Evolutionary conservation across 1,140 invertebrate genomes (phyloP).

Genomic region (Melanaphis sacchari): DNA sequence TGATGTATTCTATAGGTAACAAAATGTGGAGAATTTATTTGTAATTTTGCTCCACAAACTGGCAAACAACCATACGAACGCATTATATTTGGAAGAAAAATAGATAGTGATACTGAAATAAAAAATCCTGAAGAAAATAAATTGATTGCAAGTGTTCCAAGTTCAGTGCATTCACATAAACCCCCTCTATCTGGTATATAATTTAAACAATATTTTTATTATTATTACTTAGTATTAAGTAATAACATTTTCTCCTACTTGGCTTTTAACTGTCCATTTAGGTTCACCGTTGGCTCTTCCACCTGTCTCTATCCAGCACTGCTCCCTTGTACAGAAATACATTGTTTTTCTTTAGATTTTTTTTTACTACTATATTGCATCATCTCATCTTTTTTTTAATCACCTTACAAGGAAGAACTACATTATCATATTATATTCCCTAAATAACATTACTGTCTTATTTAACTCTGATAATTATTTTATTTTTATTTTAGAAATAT

Average conservation of each 20-base stretch:
- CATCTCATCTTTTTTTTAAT: background rate
- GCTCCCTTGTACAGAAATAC: no score
- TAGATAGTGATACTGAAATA: conserved; percentile 61
- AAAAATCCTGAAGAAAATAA: conserved; percentile 67
- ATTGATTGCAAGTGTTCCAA: conserved; percentile 84
- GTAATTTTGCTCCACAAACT: conserved; percentile 70
- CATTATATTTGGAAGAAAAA: conserved; percentile 72
- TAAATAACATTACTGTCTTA: background rate
- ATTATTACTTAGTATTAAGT: background rate
- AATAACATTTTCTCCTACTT: background rate
- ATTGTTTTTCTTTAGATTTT: no score
- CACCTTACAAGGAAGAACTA: background rate
- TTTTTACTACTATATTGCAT: no score
- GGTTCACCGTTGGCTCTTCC: no score
- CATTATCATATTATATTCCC: background rate
- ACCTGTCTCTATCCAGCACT: no score
- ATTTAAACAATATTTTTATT: conserved; percentile 60
- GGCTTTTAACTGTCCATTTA: no score
- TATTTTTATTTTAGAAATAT: conserved; percentile 69
- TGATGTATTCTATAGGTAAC: conserved; percentile 70
- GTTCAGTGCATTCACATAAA: conserved; percentile 90
- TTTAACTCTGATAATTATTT: background rate
- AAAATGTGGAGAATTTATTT: conserved; percentile 72
- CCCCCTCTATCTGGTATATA: conserved; percentile 72
- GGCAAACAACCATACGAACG: conserved; percentile 89